Conservation (phyloP, 1,140 invertebrate species). For the Episyrphus balteatus region DNA sequence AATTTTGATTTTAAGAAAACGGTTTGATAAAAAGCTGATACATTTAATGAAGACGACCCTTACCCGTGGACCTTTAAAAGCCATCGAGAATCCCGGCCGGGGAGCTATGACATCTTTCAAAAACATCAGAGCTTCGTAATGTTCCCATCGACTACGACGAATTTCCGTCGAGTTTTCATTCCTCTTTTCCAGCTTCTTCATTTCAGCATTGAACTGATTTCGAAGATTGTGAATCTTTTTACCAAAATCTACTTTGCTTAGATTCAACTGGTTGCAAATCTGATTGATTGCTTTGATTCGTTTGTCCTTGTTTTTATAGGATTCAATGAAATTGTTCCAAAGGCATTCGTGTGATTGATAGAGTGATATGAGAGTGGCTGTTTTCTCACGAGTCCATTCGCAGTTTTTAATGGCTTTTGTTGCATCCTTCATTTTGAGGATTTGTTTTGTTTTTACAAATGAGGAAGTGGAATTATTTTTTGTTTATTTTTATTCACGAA, state of each 20-base stretch:
- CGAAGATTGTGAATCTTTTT: slow-evolving; percentile 33
- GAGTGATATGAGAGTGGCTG: slow-evolving; percentile 24
- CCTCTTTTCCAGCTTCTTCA: slow-evolving; percentile 27
- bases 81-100: slow-evolving; percentile 14
- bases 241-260: slow-evolving; percentile 26
- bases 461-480: too few relatives aligned
- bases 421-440: too few relatives aligned
- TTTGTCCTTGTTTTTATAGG: slow-evolving; percentile 27
- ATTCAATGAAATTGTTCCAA: slow-evolving; percentile 27
- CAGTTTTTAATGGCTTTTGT: slow-evolving; percentile 8
- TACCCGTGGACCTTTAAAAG: background rate
- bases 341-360: slow-evolving; percentile 27
- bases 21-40: too few relatives aligned
- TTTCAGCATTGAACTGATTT: slow-evolving; percentile 31
- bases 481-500: too few relatives aligned
- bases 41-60: too few relatives aligned
- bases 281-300: slow-evolving; percentile 20
- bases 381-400: slow-evolving; percentile 29
- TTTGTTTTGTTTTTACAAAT: too few relatives aligned
- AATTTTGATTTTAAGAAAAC: too few relatives aligned
- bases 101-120: slow-evolving; percentile 23
- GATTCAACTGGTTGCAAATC: slow-evolving; percentile 18
- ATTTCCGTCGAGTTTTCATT: slow-evolving; percentile 5
- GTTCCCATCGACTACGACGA: slow-evolving; percentile 23
- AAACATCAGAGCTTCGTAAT: slow-evolving; percentile 27